These are phyloP conservation scores for Acronicta leporina DNA, from an alignment of 2,888 invertebrate species.

Conservation along the genomic window DNA sequence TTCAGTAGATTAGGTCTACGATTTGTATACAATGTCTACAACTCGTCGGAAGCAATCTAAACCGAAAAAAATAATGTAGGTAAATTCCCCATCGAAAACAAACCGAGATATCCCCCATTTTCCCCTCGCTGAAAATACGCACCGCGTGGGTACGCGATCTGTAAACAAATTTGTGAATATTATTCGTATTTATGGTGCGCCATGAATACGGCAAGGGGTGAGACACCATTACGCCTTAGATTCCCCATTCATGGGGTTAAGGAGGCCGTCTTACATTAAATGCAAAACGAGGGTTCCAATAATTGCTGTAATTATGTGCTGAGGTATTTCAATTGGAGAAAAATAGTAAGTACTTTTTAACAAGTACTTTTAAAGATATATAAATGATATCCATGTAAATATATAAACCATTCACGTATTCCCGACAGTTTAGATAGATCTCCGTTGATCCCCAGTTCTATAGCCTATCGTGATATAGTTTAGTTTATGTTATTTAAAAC, in stretches of 20 bases:
- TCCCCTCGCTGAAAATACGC: conserved; percentile 60
- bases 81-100: conserved; percentile 54
- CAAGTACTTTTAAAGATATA: too few relatives aligned
- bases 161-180: conserved; percentile 88
- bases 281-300: conserved; percentile 67
- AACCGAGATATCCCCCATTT: conserved; percentile 42
- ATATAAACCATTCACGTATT: too few relatives aligned
- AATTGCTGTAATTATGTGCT: conserved; percentile 67
- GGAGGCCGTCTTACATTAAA: conserved; percentile 70
- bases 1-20: neutral
- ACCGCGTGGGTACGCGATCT: conserved; percentile 69
- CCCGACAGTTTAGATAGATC: too few relatives aligned
- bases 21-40: conserved; percentile 5
- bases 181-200: conserved; percentile 75
- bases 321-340: conserved; percentile 14
- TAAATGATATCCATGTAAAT: too few relatives aligned
- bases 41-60: conserved; percentile 6
- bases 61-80: conserved; percentile 16
- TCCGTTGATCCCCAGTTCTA: too few relatives aligned
- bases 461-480: too few relatives aligned
- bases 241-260: conserved; percentile 82
- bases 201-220: conserved; percentile 84
- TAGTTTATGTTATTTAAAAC: neutral
- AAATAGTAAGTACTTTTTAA: too few relatives aligned
- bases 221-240: conserved; percentile 75